Base-by-base conservation (phyloP, 2,888 invertebrate genomes). In the Argynnis bischoffii region DNA sequence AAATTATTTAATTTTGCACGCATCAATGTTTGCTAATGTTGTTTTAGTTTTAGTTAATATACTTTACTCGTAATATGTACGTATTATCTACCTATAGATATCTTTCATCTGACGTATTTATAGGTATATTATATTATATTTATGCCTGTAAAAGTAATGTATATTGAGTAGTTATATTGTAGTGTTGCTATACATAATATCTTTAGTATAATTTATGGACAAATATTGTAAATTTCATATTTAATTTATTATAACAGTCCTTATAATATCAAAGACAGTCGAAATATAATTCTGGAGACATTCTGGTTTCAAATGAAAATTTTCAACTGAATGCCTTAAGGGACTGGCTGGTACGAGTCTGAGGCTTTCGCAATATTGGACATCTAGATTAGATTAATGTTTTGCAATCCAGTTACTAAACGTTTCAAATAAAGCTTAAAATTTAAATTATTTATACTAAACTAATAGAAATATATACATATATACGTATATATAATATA, bases 341-440 rank as follows among this genome's bases (percentile, higher is more conserved):
- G 86, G 83, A 84, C 76, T 64, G 69, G 66, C 79, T 81, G 74
- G 60, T 78, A 74, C 79, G 72, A 69, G 77, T 70, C 74, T 68
- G 71, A 78, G 64, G 70, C 74, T 74, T 71, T 71, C 66, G 72
- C 70, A 64, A 72, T 73, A 74, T 74, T 73, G 72, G 76, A 78
- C 79, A 76, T 77, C 72, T 74, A 77, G 76, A 78, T 72, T 74
- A 75, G 76, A 78, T 79, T 84, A 83, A 83, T 80, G 81, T 80
- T 84, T 82, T 79, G 80, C 80, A 80, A 80, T 77, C 77, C 76
- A 75, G 74, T 70, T 64, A 70, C 64, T 67, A 60, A 68, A 69
- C 65, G 70, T 70, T 67, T 68, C 66, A 66, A 54, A 57, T 46
- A 55, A 56, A 60, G 31, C 46, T 26, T 59, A 63, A 13, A 31